Conservation (phyloP, 2,888 invertebrate species). For the Galerucella nymphaeae region DNA sequence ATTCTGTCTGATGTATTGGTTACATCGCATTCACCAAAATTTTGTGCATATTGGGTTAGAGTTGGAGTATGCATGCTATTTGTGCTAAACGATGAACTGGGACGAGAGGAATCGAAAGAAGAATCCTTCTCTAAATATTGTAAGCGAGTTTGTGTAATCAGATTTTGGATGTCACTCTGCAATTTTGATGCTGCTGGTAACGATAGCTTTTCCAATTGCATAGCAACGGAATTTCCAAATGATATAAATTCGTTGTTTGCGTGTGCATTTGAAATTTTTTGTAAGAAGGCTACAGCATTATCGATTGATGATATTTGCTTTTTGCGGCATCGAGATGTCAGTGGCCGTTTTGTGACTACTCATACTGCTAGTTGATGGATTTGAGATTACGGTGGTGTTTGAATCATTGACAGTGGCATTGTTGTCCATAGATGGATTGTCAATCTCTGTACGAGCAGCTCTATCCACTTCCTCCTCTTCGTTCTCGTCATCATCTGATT, state of each 20-base stretch:
- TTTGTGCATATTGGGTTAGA: constrained; percentile 12
- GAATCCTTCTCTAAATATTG: neutral
- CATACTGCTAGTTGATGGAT: no score
- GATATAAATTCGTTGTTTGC: constrained; percentile 13
- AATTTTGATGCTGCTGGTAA: constrained; percentile 16
- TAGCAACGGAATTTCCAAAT: constrained; percentile 7
- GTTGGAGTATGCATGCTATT: constrained; percentile 7
- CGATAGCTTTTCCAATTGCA: no score
- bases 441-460: constrained; percentile 4
- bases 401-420: neutral
- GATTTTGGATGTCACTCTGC: constrained; percentile 19
- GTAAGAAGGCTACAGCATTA: constrained; percentile 11
- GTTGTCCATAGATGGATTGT: no score
- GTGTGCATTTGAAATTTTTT: constrained; percentile 15
- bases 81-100: constrained; percentile 18
- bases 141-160: constrained; percentile 14
- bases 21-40: constrained; percentile 9
- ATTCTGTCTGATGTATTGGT: neutral
- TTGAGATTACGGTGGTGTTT: constrained; percentile 10
- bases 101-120: constrained; percentile 13
- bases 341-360: neutral
- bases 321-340: neutral
- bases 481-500: constrained; percentile 11
- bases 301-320: constrained; percentile 21
- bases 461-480: constrained; percentile 15